These are phyloP conservation scores for Felis catus DNA, from an alignment of 2,113 vertebrate genomes.

Conservation along the genomic window F.catus_Fca126_mat1.0 CM031419.1:96589001-96589500, in stretches of 20 bases:
- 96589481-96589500: no score
- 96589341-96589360: not conserved
- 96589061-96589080: not conserved
- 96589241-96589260: not conserved
- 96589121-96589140: no score
- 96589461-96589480: not conserved
- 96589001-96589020: not conserved
- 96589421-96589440: conserved; percentile 12
- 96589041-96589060: not conserved
- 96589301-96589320: not conserved
- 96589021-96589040: not conserved
- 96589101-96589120: not conserved
- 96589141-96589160: not conserved
- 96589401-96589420: not conserved
- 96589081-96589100: not conserved
- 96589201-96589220: not conserved
- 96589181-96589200: not conserved
- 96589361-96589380: not conserved
- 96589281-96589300: not conserved
- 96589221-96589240: not conserved
- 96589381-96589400: not conserved
- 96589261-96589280: not conserved
- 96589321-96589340: not conserved
- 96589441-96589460: not conserved
- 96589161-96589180: not conserved